These are phyloP conservation scores for Globodera ellingtonae DNA, from an alignment of 1,140 invertebrate genomes.

Conservation along the genomic window DNA sequence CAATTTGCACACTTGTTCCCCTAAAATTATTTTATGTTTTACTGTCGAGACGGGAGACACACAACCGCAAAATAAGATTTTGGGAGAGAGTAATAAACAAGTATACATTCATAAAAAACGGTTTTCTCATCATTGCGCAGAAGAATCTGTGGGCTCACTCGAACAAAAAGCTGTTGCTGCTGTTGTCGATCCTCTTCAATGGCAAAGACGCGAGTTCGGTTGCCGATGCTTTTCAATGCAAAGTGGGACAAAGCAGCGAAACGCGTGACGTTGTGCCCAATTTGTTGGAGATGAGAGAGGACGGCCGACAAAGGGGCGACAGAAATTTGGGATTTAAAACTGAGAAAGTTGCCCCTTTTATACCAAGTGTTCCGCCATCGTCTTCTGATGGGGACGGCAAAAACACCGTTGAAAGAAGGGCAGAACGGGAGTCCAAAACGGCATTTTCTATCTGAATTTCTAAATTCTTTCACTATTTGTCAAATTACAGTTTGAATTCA, in stretches of 20 bases:
- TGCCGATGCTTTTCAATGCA: conserved; percentile 36
- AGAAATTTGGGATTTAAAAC: conserved; percentile 25
- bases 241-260: conserved; percentile 12
- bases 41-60: not conserved
- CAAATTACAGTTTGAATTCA: not conserved
- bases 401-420: conserved; percentile 26
- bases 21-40: not conserved
- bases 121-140: conserved; percentile 38
- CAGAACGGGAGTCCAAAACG: conserved; percentile 12
- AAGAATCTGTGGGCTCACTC: conserved; percentile 17
- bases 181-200: conserved; percentile 13
- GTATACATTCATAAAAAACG: conserved; percentile 21
- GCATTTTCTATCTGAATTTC: conserved; percentile 38
- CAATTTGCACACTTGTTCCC: not conserved
- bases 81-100: not conserved
- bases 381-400: not conserved
- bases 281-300: conserved; percentile 23
- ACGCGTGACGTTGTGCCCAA: not conserved
- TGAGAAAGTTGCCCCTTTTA: not conserved
- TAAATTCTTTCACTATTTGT: not conserved
- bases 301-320: conserved; percentile 32
- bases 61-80: not conserved
- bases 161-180: conserved; percentile 10
- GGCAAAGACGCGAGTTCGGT: conserved; percentile 37
- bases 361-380: conserved; percentile 3